These are phyloP conservation scores for Penaeus monodon DNA, from an alignment of 2,888 invertebrate species.

Conservation along the genomic window DNA sequence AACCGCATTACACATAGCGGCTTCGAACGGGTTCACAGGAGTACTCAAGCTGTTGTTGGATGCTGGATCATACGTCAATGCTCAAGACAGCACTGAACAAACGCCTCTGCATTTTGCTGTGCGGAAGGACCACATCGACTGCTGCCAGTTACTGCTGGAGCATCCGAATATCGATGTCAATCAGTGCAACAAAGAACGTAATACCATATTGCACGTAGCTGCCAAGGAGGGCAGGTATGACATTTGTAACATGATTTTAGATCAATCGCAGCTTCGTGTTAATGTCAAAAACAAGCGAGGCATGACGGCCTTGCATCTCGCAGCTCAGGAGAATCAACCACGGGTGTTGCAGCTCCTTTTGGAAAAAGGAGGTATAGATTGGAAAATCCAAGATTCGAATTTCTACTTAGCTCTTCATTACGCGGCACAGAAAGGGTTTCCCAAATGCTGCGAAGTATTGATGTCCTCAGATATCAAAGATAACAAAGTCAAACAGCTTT, in stretches of 20 bases:
- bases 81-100: conserved; percentile 25
- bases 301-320: conserved; percentile 50
- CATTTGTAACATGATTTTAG: conserved; percentile 32
- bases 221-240: conserved; percentile 50
- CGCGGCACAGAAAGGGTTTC: conserved; percentile 53
- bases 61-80: conserved; percentile 44
- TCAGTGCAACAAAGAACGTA: conserved; percentile 31
- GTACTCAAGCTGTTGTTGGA: conserved; percentile 41
- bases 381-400: conserved; percentile 40
- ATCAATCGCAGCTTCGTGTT: conserved; percentile 10
- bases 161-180: conserved; percentile 27
- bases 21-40: conserved; percentile 48
- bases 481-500: conserved; percentile 29
- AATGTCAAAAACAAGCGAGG: conserved; percentile 53
- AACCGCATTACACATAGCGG: conserved; percentile 52
- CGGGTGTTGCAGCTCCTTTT: conserved; percentile 37
- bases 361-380: conserved; percentile 32
- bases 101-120: conserved; percentile 56
- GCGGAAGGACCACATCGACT: conserved; percentile 27
- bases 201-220: conserved; percentile 54
- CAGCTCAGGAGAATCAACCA: conserved; percentile 43
- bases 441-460: conserved; percentile 46
- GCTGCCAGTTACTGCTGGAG: conserved; percentile 46
- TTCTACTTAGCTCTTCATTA: conserved; percentile 50
- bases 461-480: background rate